Evolutionary conservation across 2,888 invertebrate species (phyloP).

Genomic region (Brachypterus glaber): DNA sequence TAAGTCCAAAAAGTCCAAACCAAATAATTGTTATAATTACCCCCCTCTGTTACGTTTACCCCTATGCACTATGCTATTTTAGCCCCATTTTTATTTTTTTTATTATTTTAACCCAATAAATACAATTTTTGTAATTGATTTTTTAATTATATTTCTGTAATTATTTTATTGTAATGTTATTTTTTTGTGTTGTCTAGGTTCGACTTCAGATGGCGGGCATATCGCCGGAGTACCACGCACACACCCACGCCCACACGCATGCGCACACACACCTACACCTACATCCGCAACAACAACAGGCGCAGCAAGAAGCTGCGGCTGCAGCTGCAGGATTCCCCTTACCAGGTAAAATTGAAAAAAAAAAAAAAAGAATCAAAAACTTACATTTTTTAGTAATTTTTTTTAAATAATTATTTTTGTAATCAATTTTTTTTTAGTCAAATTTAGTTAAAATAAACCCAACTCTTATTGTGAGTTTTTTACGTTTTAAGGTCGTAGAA

Average conservation of each 20-base stretch:
- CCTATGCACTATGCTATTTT: too few relatives aligned
- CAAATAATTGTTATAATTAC: too few relatives aligned
- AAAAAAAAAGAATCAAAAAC: too few relatives aligned
- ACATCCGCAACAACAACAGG: constrained; percentile 70
- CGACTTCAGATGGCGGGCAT: constrained; percentile 90
- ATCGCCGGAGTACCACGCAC: constrained; percentile 81
- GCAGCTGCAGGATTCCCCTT: constrained; percentile 48
- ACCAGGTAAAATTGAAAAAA: constrained; percentile 49
- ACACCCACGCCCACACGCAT: constrained; percentile 86
- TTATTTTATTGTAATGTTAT: constrained; percentile 1
- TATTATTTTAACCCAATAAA: not conserved
- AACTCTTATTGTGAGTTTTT: too few relatives aligned
- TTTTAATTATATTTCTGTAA: not conserved
- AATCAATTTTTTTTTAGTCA: too few relatives aligned
- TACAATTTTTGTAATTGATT: not conserved
- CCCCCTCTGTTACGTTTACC: too few relatives aligned
- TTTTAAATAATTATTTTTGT: too few relatives aligned
- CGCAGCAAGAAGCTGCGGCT: constrained; percentile 51
- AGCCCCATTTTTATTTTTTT: constrained; percentile 1
- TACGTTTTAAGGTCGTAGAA: too few relatives aligned
- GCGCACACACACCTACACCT: constrained; percentile 85
- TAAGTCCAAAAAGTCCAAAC: too few relatives aligned
- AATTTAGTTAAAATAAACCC: too few relatives aligned
- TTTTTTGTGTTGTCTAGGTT: constrained; percentile 32
- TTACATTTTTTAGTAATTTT: too few relatives aligned